Conservation (phyloP, 2,888 invertebrate species). For the Plebejus melissa region DNA sequence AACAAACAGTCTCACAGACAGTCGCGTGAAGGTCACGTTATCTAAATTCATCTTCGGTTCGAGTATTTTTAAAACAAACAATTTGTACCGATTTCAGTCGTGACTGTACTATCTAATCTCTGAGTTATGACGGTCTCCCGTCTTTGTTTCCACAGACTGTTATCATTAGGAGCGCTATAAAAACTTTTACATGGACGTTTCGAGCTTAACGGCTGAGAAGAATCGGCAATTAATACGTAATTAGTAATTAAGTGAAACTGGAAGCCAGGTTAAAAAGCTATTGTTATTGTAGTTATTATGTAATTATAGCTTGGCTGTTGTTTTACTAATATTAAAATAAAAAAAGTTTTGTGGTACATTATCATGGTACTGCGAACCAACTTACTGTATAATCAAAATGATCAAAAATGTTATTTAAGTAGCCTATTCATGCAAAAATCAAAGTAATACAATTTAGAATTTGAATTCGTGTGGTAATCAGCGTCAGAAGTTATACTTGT, state of each 20-base stretch:
- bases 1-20: not conserved
- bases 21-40: not conserved
- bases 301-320: no score
- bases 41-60: not conserved
- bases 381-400: no score
- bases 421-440: not conserved
- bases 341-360: no score
- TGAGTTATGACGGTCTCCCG: not conserved
- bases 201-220: not conserved
- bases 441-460: not conserved
- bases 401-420: not conserved
- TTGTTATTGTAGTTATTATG: no score
- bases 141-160: conserved; percentile 3
- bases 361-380: no score
- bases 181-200: conserved; percentile 1
- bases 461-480: no score
- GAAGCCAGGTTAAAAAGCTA: not conserved
- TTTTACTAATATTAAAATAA: no score
- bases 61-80: not conserved
- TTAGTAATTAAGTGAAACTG: not conserved
- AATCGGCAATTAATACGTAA: not conserved
- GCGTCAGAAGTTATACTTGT: no score
- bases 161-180: conserved; percentile 4
- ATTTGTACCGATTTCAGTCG: conserved; percentile 1
- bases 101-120: not conserved